A percentile compares a stretch with the other conserved stretches of the same genome.
Conservation (phyloP, 2,797 vertebrate genomes). For the Hippoglossus hippoglossus region DNA sequence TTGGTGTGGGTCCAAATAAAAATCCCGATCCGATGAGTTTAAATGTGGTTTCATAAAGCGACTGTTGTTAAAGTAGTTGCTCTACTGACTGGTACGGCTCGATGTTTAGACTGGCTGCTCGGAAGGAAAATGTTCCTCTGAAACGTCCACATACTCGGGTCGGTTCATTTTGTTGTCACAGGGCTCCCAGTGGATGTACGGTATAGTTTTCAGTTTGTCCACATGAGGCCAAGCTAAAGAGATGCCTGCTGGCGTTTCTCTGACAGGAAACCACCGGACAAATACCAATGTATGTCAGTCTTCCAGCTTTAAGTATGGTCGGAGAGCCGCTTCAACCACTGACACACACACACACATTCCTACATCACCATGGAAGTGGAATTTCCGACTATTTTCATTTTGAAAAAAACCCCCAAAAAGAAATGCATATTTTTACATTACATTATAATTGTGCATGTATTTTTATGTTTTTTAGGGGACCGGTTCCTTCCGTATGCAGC, state of each 20-base stretch:
- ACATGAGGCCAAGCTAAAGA: slow-evolving; percentile 53
- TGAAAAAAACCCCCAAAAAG: too few species aligned
- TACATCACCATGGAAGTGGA: slow-evolving; percentile 6
- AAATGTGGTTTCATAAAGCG: too few species aligned
- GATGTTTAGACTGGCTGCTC: neutral
- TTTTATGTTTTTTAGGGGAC: neutral
- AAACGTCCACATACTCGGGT: slow-evolving; percentile 14
- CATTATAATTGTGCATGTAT: neutral
- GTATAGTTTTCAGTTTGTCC: slow-evolving; percentile 44
- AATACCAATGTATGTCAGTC: slow-evolving; percentile 55
- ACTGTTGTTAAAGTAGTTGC: too few species aligned
- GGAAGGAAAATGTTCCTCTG: neutral
- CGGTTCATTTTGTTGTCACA: slow-evolving; percentile 17
- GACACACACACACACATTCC: slow-evolving; percentile 10
- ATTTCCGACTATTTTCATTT: neutral
- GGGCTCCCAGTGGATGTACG: slow-evolving; percentile 19
- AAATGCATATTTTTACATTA: neutral
- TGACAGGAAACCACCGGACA: slow-evolving; percentile 54
- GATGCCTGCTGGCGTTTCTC: slow-evolving; percentile 42
- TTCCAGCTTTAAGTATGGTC: slow-evolving; percentile 36
- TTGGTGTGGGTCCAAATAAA: too few species aligned
- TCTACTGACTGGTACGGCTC: neutral
- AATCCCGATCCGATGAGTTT: too few species aligned
- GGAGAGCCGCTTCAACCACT: slow-evolving; percentile 24
- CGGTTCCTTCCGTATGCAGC: neutral